Evolutionary conservation across 1,140 invertebrate species (phyloP).

Genomic region (Lepidurus apus): DNA sequence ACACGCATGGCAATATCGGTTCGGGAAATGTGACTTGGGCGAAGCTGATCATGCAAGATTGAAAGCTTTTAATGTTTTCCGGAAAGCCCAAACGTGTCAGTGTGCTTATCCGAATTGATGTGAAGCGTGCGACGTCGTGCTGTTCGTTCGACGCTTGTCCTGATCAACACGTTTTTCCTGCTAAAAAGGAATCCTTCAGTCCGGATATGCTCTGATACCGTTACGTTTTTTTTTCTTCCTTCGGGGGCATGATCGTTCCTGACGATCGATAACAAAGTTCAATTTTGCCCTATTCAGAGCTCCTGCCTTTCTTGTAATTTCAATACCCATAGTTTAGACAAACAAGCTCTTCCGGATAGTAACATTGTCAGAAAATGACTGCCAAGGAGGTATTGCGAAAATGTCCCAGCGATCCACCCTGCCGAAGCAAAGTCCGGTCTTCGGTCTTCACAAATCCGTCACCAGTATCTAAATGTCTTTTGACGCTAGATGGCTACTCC

Average conservation of each 20-base stretch:
- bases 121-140: not conserved
- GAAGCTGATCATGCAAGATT: not conserved
- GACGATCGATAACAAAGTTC: not conserved
- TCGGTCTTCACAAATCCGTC: constrained; percentile 35
- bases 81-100: not conserved
- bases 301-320: not conserved
- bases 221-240: not conserved
- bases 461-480: constrained; percentile 63
- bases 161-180: not conserved
- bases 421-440: constrained; percentile 22
- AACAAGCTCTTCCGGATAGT: not conserved
- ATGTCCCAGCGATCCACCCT: constrained; percentile 32
- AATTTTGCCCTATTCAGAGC: not conserved
- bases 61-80: not conserved
- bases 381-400: constrained; percentile 28
- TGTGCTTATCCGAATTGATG: not conserved
- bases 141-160: not conserved
- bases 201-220: not conserved
- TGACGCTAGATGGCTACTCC: constrained; percentile 70
- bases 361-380: not conserved
- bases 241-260: not conserved
- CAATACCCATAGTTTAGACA: not conserved
- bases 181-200: not conserved
- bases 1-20: no score
- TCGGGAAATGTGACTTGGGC: no score